Base-by-base conservation (phyloP, 2,113 vertebrate species). In the Paradoxurus hermaphroditus region DNA sequence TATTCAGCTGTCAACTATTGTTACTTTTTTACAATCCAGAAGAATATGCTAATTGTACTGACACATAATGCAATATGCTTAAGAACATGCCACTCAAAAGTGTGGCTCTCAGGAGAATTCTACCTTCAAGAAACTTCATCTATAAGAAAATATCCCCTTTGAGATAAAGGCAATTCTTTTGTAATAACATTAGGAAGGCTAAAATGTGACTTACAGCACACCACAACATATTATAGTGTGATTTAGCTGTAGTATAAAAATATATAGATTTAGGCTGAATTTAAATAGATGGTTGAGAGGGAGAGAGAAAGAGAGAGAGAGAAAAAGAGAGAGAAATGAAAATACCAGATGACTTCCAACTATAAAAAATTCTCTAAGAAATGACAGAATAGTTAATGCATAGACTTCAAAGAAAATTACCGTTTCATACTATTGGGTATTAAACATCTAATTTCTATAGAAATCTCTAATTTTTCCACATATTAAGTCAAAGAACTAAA, bases 401-500 rank as follows among this genome's bases (percentile, higher is more conserved):
- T 15, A 98, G 89, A 96, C 97, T 98, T 98, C 97, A 97, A 95
- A 96, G 84, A 98, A 97, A 98, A 68, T 85, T 95, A 96, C 96
- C 98, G 49, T 82, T 97, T 91, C 53, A 95, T 36, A 36, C 16
- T 96, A 56, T 59, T 89, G 77, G 44, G 75, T 97, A 98, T 97
- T 97, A 98, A 97, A 92, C 84, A 67, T 98, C 91, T 98, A 96
- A 96, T 98, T 98, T 97, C 97, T 97, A 88, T 95, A 96, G 96
- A 95, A 93, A 97, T 98, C 75, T 92, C 95, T 98, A 99, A 97
- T 98, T 99, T 97, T 98, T 98, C 91, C 67, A 97, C 97, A 98
- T 98, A 98, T 98, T 99, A 99, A 98, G 97, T 98, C 97, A 98
- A 98, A 94, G 97, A 98, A 98, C 98, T 99, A 99, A 99, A 99